These are phyloP conservation scores for Podotricha telesiphe DNA, from an alignment of 2,888 invertebrate genomes.

Conservation along the genomic window DNA sequence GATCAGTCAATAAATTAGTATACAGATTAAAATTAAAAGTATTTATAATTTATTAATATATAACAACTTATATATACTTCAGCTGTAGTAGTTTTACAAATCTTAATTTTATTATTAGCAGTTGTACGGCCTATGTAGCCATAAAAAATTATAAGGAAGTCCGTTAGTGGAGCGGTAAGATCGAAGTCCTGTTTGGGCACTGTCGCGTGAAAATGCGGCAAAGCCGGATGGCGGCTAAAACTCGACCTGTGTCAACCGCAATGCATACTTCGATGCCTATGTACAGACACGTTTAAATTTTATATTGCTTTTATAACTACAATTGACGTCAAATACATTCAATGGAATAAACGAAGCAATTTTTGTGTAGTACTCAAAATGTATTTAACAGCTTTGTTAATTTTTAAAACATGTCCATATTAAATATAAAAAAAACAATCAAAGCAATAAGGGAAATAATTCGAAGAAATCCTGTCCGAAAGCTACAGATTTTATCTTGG, in stretches of 20 bases:
- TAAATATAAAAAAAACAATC: too few relatives aligned
- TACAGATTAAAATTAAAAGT: too few relatives aligned
- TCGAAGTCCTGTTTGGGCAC: slow-evolving; percentile 70
- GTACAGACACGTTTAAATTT: background rate
- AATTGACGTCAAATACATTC: background rate
- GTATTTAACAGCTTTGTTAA: too few relatives aligned
- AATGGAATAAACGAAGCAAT: background rate
- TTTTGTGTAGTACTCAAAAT: too few relatives aligned
- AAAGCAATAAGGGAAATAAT: too few relatives aligned
- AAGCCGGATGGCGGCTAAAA: slow-evolving; percentile 65
- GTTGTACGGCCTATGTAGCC: slow-evolving; percentile 32
- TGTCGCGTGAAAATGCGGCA: slow-evolving; percentile 61
- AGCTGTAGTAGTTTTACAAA: background rate
- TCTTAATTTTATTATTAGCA: slow-evolving; percentile 11
- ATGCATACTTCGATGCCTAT: slow-evolving; percentile 24
- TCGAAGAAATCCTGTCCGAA: too few relatives aligned
- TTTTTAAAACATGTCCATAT: too few relatives aligned
- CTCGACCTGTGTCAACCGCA: slow-evolving; percentile 54
- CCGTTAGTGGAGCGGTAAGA: slow-evolving; percentile 61
- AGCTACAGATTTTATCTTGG: too few relatives aligned
- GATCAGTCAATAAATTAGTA: too few relatives aligned
- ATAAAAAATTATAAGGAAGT: slow-evolving; percentile 53
- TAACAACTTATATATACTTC: too few relatives aligned
- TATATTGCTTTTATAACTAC: background rate
- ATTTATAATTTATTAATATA: too few relatives aligned